Evolutionary conservation across 2,113 vertebrate species (phyloP), one percentile per base, ranked within the genome.

Genomic region (Periophthalmodon schlosseri): DNA sequence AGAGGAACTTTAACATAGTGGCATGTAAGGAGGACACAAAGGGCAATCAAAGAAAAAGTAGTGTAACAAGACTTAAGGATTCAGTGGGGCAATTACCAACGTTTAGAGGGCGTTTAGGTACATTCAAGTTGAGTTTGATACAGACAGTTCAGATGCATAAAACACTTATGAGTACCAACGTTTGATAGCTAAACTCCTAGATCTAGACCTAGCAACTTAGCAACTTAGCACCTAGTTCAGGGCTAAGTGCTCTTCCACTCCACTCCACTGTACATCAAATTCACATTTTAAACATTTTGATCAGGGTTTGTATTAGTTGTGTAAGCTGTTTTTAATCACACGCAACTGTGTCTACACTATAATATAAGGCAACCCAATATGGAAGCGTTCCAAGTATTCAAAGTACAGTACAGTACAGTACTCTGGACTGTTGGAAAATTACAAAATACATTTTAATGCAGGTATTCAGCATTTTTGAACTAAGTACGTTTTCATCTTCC

Each of bases 1-100:
- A 47, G 63, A 34, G 39, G 8, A 44, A 21, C 72, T 15, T 20
- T 16, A 34, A 66, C 69, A 49, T 57, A 20, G 33, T n/a, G 36
- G 34, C 20, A 23, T 23, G 44, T 66, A 20, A 73, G 69, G 56
- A 73, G 72, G 50, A 46, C 23, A 36, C 66, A 68, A 49, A 49
- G 39, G 65, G 39, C 66, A 68, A 68, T 68, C 66, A 68, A 68
- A 68, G 24, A 68, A 39, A 64, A 47, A 70, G 67, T 60, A 79
- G 70, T 79, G 82, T 85, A 83, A 89, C 86, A 84, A 89, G 85
- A 85, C 72, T 80, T 71, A 21, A 44, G 85, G 64, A 76, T 77
- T 64, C 73, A 72, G 33, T 34, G 14, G 15, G 60, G 28, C 60
- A 63, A 63, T 34, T 63, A 63, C 60, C 15, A 34, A 18, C 15